Evolutionary conservation across 2,888 invertebrate species (phyloP), one percentile per base, ranked within the genome.

Genomic region (Zonitis immaculata): DNA sequence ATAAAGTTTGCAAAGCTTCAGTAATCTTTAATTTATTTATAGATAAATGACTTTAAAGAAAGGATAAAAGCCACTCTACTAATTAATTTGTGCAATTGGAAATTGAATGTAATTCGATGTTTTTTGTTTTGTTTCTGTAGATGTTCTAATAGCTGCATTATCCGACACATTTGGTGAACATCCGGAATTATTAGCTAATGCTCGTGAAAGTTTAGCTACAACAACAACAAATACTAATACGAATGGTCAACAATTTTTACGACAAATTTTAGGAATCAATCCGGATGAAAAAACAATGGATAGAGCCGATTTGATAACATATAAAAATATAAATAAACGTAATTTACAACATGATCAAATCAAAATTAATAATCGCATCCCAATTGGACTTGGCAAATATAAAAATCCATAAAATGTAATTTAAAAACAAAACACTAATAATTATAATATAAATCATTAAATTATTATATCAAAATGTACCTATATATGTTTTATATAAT

Each of bases 101-200:
- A 4, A 22, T 22, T 22, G 22, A 22, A 22, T 22, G 22, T 5
- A 22, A 22, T 22, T n/a, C n/a, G n/a, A n/a, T n/a, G n/a, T n/a
- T n/a, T n/a, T n/a, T n/a, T n/a, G n/a, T n/a, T n/a, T n/a, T n/a
- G n/a, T n/a, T n/a, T n/a, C n/a, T 5, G 26, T 72, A 89, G 89
- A 88, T 69, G 85, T 88, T n/a, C 79, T 89, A 73, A 84, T 88
- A 57, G 85, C 86, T 18, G 85, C 88, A 1, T 72, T 89, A 56
- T 84, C 88, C 0, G 88, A 88, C 69, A 87, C 87, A 0, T 77
- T 89, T 59, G 82, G 82, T 30, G 88, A 88, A 65, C 86, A 87
- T 67, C 87, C 88, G 0, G 87, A 87, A 65, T 69, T 87, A 14
- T 74, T 86, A 64, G 47, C 58, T 11, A 52, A 60, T 27, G 62